These are phyloP conservation scores for Clarias laeviceps DNA, from an alignment of 2,797 vertebrate genomes.

Conservation along the genomic window DNA sequence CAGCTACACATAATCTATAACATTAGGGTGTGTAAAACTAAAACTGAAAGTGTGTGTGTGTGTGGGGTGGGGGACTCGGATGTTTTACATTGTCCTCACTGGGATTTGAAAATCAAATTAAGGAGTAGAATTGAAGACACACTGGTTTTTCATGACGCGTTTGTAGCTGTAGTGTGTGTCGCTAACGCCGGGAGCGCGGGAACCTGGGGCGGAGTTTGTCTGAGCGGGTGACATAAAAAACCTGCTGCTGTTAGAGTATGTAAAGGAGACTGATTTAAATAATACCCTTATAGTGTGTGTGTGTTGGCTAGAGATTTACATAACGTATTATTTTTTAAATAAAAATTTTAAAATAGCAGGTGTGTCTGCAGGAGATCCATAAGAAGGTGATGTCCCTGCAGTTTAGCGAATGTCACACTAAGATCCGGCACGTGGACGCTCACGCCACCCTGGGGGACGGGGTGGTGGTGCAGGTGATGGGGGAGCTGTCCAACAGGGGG, in stretches of 20 bases:
- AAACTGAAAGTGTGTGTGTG: background rate
- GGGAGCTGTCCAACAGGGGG: conserved; percentile 94
- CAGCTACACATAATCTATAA: background rate
- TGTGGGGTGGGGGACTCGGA: too few relatives aligned
- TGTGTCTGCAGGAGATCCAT: conserved; percentile 86
- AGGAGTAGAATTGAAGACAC: background rate
- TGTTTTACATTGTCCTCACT: background rate
- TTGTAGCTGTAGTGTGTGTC: background rate
- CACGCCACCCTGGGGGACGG: conserved; percentile 95
- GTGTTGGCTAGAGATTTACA: background rate
- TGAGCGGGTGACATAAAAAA: background rate
- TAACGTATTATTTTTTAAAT: background rate
- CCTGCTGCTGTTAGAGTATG: background rate
- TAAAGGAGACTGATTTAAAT: background rate
- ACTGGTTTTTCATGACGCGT: background rate
- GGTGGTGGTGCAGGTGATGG: conserved; percentile 96
- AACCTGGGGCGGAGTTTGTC: too few relatives aligned
- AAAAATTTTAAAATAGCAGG: background rate
- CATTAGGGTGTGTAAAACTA: background rate
- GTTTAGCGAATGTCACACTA: conserved; percentile 98
- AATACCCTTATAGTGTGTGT: background rate
- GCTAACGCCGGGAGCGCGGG: background rate
- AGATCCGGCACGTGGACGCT: conserved; percentile 96
- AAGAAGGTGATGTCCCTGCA: conserved; percentile 98
- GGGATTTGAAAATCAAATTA: background rate